phyloP scores from a whole-genome alignment of 1,140 invertebrate genomes.

The Apolygus lucorum region DNA sequence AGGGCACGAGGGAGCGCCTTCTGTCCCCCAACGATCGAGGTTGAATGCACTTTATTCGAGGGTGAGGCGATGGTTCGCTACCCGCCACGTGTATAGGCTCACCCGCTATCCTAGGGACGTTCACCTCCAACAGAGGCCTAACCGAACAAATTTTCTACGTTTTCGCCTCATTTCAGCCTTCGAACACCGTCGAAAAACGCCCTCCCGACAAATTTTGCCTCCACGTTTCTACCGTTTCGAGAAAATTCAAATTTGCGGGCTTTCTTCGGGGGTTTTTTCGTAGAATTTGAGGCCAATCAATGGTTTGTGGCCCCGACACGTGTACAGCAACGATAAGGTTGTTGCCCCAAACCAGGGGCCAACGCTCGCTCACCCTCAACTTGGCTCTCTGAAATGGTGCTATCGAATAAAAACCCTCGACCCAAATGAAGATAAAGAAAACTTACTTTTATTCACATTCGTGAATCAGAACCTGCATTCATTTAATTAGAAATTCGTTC shows the following conservation, averaged over 20 bases:
- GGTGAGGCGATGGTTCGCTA: constrained; percentile 2
- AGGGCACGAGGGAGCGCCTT: neutral
- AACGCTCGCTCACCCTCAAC: constrained; percentile 18
- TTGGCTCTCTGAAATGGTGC: constrained; percentile 15
- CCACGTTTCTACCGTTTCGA: neutral
- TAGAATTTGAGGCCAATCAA: constrained; percentile 1
- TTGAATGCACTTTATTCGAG: constrained; percentile 3
- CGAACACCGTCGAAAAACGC: neutral
- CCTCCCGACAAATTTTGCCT: neutral
- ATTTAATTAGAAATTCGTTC: too few species aligned
- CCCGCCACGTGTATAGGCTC: neutral
- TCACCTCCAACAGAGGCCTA: neutral
- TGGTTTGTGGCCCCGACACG: constrained; percentile 13
- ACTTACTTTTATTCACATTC: too few species aligned
- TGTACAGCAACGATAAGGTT: constrained; percentile 16
- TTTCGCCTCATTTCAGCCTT: neutral
- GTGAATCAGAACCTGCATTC: too few species aligned
- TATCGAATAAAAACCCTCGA: neutral
- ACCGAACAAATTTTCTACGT: neutral
- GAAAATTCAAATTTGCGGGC: neutral
- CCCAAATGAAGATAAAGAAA: too few species aligned
- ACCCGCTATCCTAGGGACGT: neutral
- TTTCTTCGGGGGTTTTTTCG: neutral
- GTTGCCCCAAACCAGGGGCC: constrained; percentile 3
- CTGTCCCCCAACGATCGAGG: neutral